Evolutionary conservation across 2,888 invertebrate species (phyloP).

Genomic region (Lepetodrilus schrolli): DNA sequence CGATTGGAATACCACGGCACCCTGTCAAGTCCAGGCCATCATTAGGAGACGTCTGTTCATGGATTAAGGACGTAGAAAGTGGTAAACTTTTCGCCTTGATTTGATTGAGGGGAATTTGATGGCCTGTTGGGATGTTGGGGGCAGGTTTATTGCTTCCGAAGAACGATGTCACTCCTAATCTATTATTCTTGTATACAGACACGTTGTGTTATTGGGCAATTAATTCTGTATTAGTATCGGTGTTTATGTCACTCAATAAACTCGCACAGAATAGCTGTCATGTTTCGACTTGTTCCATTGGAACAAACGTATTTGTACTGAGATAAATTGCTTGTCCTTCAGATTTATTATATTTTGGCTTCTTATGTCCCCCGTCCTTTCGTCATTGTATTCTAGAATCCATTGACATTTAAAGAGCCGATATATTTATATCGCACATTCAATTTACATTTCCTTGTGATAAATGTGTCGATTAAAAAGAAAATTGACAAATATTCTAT

Average conservation of each 20-base stretch:
- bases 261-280: neutral
- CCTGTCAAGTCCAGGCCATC: neutral
- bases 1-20: neutral
- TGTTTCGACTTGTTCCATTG: neutral
- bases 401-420: too few relatives aligned
- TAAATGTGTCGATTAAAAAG: too few relatives aligned
- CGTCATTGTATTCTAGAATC: too few relatives aligned
- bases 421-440: too few relatives aligned
- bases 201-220: neutral
- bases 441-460: too few relatives aligned
- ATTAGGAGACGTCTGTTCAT: neutral
- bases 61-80: neutral
- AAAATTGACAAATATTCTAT: too few relatives aligned
- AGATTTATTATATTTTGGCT: too few relatives aligned
- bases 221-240: neutral
- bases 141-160: neutral
- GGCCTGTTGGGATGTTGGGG: neutral
- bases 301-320: too few relatives aligned
- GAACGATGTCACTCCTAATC: neutral
- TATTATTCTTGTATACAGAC: neutral
- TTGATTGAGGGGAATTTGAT: neutral
- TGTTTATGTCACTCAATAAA: constrained; percentile 26
- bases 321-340: too few relatives aligned
- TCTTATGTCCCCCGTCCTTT: too few relatives aligned
- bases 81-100: neutral